phyloP scores from a whole-genome alignment of 2,113 vertebrate genomes.

The Chrysochloris asiatica region DNA sequence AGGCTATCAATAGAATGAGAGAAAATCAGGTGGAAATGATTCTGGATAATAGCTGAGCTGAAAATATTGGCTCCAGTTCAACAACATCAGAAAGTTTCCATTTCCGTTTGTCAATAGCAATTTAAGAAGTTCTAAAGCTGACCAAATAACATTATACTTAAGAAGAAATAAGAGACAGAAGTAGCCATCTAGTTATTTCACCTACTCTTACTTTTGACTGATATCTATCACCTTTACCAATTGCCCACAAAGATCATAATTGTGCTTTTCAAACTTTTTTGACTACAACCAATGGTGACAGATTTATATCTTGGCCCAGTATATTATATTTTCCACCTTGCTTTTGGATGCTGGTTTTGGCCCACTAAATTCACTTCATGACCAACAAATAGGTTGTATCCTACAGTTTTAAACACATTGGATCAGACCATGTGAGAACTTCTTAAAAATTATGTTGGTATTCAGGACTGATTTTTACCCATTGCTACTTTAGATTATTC shows the following conservation, averaged over 20 bases:
- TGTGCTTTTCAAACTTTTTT: constrained; percentile 34
- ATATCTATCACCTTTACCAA: neutral
- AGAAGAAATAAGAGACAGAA: neutral
- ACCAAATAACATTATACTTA: neutral
- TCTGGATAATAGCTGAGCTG: neutral
- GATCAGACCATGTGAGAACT: neutral
- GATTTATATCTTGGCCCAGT: constrained; percentile 22
- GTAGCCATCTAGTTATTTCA: neutral
- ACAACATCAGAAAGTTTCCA: constrained; percentile 9
- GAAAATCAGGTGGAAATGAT: constrained; percentile 36
- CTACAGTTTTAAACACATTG: constrained; percentile 26
- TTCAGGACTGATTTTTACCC: neutral
- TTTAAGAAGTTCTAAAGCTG: neutral
- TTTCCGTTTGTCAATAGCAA: constrained; percentile 16
- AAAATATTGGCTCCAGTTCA: constrained; percentile 18
- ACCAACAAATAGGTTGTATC: constrained; percentile 6
- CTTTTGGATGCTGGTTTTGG: constrained; percentile 47
- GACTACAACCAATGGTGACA: neutral
- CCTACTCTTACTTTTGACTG: neutral
- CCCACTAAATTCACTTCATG: constrained; percentile 45
- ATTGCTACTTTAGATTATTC: neutral
- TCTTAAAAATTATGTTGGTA: constrained; percentile 10
- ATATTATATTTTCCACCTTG: constrained; percentile 46
- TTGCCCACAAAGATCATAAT: constrained; percentile 12
- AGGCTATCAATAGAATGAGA: neutral